Evolutionary conservation across 1,140 invertebrate genomes (phyloP).

Genomic region (Diabrotica undecimpunctata): DNA sequence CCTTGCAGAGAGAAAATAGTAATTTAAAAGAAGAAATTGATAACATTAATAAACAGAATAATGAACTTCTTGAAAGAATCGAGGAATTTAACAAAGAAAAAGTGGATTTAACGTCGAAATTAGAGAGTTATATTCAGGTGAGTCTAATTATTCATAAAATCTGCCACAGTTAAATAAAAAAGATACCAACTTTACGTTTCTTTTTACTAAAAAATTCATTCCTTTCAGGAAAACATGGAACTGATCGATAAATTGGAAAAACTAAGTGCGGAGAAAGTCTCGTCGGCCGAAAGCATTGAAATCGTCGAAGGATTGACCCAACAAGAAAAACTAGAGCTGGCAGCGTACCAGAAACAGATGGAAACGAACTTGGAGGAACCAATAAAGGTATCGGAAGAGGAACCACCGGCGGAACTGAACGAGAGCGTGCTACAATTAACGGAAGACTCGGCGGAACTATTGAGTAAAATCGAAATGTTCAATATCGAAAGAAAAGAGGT

Average conservation of each 20-base stretch:
- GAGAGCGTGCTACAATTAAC: slow-evolving; percentile 54
- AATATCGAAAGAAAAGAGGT: slow-evolving; percentile 62
- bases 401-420: slow-evolving; percentile 44
- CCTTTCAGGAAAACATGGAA: slow-evolving; percentile 64
- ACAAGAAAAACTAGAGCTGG: slow-evolving; percentile 54
- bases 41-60: slow-evolving; percentile 49
- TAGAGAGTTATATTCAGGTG: slow-evolving; percentile 57
- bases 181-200: no score
- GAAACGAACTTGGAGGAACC: slow-evolving; percentile 31
- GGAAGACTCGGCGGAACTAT: slow-evolving; percentile 58
- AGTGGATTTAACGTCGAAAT: slow-evolving; percentile 54
- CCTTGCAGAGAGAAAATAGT: slow-evolving; percentile 50
- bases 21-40: slow-evolving; percentile 43
- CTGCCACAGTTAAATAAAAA: no score
- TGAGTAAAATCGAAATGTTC: slow-evolving; percentile 64
- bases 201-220: slow-evolving; percentile 35
- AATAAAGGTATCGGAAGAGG: slow-evolving; percentile 27
- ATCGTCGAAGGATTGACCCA: slow-evolving; percentile 63
- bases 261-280: slow-evolving; percentile 62
- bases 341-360: slow-evolving; percentile 42
- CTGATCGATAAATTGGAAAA: slow-evolving; percentile 64
- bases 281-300: slow-evolving; percentile 64
- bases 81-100: slow-evolving; percentile 57
- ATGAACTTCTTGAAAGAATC: slow-evolving; percentile 54
- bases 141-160: not conserved